These are phyloP conservation scores for Drosophila neotestacea DNA, from an alignment of 2,888 invertebrate genomes.

Conservation along the genomic window DNA sequence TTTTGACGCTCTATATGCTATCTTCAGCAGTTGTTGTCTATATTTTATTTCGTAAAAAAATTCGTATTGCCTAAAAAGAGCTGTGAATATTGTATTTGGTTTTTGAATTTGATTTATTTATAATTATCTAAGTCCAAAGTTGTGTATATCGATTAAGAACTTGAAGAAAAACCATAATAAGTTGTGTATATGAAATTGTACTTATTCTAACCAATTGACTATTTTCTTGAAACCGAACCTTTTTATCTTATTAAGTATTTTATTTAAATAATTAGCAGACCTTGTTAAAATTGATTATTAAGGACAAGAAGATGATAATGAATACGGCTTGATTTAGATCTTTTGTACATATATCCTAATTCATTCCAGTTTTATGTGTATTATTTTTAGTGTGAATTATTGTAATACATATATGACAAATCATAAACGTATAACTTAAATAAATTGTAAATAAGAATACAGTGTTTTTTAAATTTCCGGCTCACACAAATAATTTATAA, in stretches of 20 bases:
- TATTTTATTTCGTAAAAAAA: conserved; percentile 64
- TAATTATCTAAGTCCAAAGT: not conserved
- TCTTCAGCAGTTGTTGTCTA: conserved; percentile 68
- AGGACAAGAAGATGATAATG: too few species aligned
- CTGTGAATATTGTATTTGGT: not conserved
- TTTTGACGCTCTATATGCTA: conserved; percentile 88
- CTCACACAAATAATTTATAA: not conserved
- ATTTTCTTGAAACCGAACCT: too few species aligned
- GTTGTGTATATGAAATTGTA: too few species aligned
- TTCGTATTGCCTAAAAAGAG: conserved; percentile 73
- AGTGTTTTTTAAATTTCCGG: not conserved
- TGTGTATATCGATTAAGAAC: not conserved
- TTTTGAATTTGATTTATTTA: not conserved
- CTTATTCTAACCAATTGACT: too few species aligned
- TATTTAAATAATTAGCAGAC: too few species aligned
- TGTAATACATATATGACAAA: too few species aligned
- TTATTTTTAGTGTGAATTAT: too few species aligned
- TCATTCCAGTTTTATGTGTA: too few species aligned
- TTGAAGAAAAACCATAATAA: not conserved
- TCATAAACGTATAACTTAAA: not conserved
- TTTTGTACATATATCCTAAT: too few species aligned
- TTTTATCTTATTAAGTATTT: too few species aligned
- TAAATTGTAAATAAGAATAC: not conserved
- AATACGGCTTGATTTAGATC: too few species aligned
- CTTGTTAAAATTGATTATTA: too few species aligned